These are phyloP conservation scores for Platyscapa corneri DNA, from an alignment of 1,140 invertebrate genomes.

Conservation along the genomic window DNA sequence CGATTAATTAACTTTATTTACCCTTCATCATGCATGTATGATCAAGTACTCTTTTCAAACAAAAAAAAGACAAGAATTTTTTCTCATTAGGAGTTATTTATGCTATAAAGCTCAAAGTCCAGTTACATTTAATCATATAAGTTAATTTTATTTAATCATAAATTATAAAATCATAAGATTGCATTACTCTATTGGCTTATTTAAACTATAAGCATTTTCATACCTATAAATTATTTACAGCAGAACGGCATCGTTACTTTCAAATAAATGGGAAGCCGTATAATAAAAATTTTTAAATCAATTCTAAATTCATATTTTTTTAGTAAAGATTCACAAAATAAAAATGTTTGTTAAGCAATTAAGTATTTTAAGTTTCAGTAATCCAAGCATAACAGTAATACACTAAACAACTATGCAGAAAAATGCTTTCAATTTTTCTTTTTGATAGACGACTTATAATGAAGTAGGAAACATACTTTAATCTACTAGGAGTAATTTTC, in stretches of 20 bases:
- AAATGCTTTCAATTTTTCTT: neutral
- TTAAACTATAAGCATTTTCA: neutral
- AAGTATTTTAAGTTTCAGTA: neutral
- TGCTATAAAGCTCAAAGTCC: neutral
- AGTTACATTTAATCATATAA: neutral
- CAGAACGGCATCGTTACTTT: neutral
- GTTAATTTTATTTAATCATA: neutral
- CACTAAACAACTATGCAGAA: neutral
- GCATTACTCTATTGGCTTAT: no score
- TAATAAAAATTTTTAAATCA: no score
- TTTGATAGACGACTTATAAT: neutral
- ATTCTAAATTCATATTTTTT: no score
- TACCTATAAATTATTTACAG: neutral
- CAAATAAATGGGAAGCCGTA: no score
- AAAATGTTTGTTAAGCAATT: no score
- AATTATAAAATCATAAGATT: neutral
- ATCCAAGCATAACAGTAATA: neutral
- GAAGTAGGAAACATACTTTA: neutral
- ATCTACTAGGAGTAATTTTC: neutral
- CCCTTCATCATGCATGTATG: constrained; percentile 26
- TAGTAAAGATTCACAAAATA: no score
- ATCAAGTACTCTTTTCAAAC: neutral
- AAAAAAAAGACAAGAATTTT: neutral
- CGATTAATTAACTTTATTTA: constrained; percentile 49
- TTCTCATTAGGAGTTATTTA: constrained; percentile 27